Base-by-base conservation (phyloP, 2,888 invertebrate genomes). In the Podotricha telesiphe region DNA sequence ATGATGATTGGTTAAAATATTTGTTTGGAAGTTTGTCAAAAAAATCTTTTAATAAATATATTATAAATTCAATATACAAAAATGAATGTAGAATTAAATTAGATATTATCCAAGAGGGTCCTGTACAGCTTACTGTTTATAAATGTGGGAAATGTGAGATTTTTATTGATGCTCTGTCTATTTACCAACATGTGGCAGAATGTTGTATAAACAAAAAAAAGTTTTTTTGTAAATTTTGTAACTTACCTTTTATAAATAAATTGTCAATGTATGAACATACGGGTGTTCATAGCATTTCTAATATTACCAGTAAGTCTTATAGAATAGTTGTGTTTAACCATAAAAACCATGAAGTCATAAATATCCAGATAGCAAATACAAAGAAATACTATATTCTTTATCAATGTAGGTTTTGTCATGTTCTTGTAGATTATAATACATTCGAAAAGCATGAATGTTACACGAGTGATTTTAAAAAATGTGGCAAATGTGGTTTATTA, bases 381-480 rank as follows among this genome's bases (percentile, higher is more conserved):
- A 71, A 37, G 22, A 71, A 75, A 67, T 66, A 75, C 53, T 87
- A 83, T 73, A 74, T 84, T 65, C 73, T 90, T 56, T 86, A 85
- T 73, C 82, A 85, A 77, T 90, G 90, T 75, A 84, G 89, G 79
- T 83, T 79, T 64, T 90, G 90, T 70, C 75, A 80, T 59, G 82
- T 76, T 0, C 69, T 84, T 50, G 77, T 87, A 50, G 83, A 87
- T 70, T 83, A 81, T 72, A 77, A 68, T 55, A 73, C 75, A 28
- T 75, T 76, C 51, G 65, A 67, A 13, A 56, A 62, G 71, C 87
- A 88, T 67, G 47, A 73, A 71, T 90, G 90, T 77, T 75, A 78
- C 71, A 53, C 58, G 28, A 73, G 71, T 17, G 71, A 76, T 62
- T 77, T 83, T 65, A 78, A 74, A 71, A 80, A 80, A 74, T 90